Evolutionary conservation across 2,797 vertebrate species (phyloP).

Genomic region (Poeciliopsis presidionis): DNA sequence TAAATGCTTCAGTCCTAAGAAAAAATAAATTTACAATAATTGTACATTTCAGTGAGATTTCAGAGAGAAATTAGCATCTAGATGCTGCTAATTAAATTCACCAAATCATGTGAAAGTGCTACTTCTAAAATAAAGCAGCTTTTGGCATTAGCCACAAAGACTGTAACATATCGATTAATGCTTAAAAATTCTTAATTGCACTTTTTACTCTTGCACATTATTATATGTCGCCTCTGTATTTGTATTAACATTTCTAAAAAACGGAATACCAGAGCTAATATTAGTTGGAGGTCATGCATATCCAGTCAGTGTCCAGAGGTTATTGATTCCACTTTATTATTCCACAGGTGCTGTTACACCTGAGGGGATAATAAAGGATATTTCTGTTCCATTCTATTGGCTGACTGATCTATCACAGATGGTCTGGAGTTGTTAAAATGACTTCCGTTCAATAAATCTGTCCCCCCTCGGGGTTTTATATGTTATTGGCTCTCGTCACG

Average conservation of each 20-base stretch:
- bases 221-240: background rate
- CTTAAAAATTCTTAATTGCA: background rate
- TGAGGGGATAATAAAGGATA: background rate
- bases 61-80: background rate
- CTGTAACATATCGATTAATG: background rate
- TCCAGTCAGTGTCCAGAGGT: background rate
- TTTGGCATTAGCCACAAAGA: background rate
- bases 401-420: background rate
- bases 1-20: background rate
- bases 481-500: constrained; percentile 4
- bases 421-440: background rate
- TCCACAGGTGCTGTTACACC: background rate
- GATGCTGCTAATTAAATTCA: background rate
- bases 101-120: background rate
- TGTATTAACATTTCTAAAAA: background rate
- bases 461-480: constrained; percentile 30
- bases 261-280: background rate
- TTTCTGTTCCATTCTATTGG: background rate
- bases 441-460: constrained; percentile 4
- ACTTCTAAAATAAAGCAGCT: background rate
- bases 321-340: background rate
- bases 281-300: background rate
- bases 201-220: background rate
- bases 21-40: background rate
- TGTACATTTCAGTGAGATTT: background rate